These are phyloP conservation scores for Taenioides sp. DNA, from an alignment of 2,797 vertebrate species.

Conservation along the genomic window DNA sequence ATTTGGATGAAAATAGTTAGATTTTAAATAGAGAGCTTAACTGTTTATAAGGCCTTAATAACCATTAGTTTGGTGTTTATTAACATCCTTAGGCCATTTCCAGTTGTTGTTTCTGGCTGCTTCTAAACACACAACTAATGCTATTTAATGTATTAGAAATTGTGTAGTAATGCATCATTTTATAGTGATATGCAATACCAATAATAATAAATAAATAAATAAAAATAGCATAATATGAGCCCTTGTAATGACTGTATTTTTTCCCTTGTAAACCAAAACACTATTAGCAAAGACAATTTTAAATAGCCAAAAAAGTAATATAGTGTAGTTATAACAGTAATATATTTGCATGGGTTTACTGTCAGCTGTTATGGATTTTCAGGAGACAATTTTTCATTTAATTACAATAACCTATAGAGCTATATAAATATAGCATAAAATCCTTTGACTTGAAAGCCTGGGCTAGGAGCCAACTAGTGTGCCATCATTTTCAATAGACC, in stretches of 20 bases:
- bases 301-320: no score
- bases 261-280: no score
- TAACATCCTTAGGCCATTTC: no score
- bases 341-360: background rate
- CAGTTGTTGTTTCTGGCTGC: no score
- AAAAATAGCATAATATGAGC: no score
- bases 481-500: constrained; percentile 8
- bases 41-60: no score
- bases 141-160: background rate
- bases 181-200: background rate
- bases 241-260: background rate
- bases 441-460: background rate
- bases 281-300: no score
- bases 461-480: background rate
- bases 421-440: background rate
- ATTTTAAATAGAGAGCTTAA: no score
- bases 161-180: background rate
- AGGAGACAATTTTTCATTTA: background rate
- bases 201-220: background rate
- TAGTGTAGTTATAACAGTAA: background rate
- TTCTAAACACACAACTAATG: background rate
- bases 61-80: no score
- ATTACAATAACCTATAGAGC: background rate
- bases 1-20: no score
- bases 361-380: background rate